phyloP scores from a whole-genome alignment of 1,140 invertebrate genomes.

The Anagrus nilaparvatae region DNA sequence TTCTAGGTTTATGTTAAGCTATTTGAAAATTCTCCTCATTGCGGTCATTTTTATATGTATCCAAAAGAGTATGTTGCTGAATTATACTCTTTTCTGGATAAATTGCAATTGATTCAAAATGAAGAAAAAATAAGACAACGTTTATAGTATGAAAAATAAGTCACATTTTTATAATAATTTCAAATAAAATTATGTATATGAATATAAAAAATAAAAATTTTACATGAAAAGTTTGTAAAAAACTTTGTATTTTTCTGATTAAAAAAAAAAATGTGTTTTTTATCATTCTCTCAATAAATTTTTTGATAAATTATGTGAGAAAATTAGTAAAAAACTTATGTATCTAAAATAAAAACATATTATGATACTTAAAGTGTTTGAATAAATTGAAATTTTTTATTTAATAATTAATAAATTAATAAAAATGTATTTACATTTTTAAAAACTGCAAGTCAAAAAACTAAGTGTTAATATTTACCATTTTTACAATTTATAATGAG shows the following conservation, averaged over 20 bases:
- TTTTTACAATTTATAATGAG: not conserved
- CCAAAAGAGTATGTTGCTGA: constrained; percentile 70
- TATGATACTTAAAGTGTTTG: not conserved
- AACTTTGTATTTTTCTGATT: no score
- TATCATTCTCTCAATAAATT: no score
- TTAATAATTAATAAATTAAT: no score
- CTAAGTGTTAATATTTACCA: not conserved
- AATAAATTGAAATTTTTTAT: no score
- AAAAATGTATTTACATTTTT: not conserved
- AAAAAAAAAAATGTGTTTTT: no score
- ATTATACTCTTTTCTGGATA: constrained; percentile 57
- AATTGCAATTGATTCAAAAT: constrained; percentile 37
- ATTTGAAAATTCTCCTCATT: constrained; percentile 76
- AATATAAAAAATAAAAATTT: no score
- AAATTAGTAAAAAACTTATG: not conserved
- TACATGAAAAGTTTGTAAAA: no score
- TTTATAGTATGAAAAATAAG: constrained; percentile 20
- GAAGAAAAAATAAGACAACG: constrained; percentile 34
- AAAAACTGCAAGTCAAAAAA: no score
- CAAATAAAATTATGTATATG: no score
- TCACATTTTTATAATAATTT: no score
- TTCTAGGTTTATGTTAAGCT: constrained; percentile 66
- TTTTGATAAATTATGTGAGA: not conserved
- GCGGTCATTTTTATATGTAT: constrained; percentile 67
- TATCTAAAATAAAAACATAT: not conserved